These are phyloP conservation scores for Chrosomus eos DNA, from an alignment of 2,797 vertebrate species.

Conservation along the genomic window DNA sequence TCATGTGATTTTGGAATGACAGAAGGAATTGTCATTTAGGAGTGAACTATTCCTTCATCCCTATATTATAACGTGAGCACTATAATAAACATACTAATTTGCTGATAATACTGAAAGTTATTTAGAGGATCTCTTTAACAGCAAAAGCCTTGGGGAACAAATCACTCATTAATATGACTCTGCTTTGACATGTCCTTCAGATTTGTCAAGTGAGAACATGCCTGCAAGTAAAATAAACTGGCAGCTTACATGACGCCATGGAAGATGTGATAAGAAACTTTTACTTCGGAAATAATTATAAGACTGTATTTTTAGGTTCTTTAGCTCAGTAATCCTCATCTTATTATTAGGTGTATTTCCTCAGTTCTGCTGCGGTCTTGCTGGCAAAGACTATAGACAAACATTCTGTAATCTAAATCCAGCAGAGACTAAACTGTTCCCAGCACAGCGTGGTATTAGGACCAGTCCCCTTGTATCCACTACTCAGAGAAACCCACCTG, in stretches of 20 bases:
- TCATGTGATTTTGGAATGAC: neutral
- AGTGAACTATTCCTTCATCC: neutral
- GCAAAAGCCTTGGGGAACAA: conserved; percentile 8
- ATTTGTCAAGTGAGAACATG: conserved; percentile 24
- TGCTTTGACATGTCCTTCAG: conserved; percentile 4
- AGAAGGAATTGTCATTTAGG: neutral
- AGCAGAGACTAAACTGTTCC: conserved; percentile 38
- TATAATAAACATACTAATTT: neutral
- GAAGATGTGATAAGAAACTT: conserved; percentile 17
- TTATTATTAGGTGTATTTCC: conserved; percentile 10
- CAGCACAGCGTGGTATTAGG: conserved; percentile 42
- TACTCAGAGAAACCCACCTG: conserved; percentile 60
- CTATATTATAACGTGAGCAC: neutral
- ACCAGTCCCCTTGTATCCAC: conserved; percentile 45
- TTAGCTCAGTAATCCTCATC: neutral
- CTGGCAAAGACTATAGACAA: conserved; percentile 12
- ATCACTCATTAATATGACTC: neutral
- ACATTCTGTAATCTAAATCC: conserved; percentile 36
- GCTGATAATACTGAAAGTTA: conserved; percentile 11
- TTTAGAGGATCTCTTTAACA: neutral
- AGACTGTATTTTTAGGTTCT: neutral
- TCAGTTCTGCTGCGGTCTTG: neutral
- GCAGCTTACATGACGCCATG: neutral
- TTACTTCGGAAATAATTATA: conserved; percentile 1
- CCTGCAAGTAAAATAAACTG: conserved; percentile 7